Evolutionary conservation across 2,113 vertebrate species (phyloP), one percentile per base, ranked within the genome.

Genomic region (Progne subis): DNA sequence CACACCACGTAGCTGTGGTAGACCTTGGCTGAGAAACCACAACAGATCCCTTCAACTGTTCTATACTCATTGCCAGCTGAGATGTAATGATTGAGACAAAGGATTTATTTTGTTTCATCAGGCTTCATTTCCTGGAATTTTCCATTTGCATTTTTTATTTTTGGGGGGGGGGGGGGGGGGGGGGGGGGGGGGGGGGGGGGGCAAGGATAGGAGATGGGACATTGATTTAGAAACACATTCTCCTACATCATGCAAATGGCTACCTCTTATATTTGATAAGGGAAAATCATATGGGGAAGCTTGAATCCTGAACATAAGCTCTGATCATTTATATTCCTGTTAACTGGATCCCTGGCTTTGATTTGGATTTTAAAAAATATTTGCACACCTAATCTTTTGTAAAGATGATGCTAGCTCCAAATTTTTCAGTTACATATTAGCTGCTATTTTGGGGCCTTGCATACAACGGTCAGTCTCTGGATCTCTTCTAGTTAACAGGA

Each of bases 121-220:
- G 5, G 13, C 57, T 83, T 74, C 72, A 70, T 74, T 91, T 53
- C 11, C 23, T 53, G 29, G 6, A 55, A 64, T 25, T 34, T 28
- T 31, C 7, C 44, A 10, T 47, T 14, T 44, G 14, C 3, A 20
- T 14, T 31, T 56, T 37, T 60, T 19, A 28, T 50, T 78, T 44
- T 21, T 2, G 6, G 6, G 13, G 8, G 8, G 6, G 8, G 8
- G 8, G 1, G 14, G 4, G 10, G 3, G 1, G 0, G 3, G 5
- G n/a, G n/a, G n/a, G n/a, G n/a, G n/a, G n/a, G n/a, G n/a, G n/a
- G n/a, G n/a, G n/a, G n/a, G n/a, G n/a, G n/a, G n/a, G n/a, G n/a
- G n/a, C n/a, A n/a, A n/a, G n/a, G 2, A 2, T 7, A 11, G 29
- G 19, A 10, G 12, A 5, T 24, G 52, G 12, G 12, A 32, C 7